Evolutionary conservation across 1,140 invertebrate species (phyloP), one percentile per base, ranked within the genome.

Genomic region (Lordiphosa stackelbergi): DNA sequence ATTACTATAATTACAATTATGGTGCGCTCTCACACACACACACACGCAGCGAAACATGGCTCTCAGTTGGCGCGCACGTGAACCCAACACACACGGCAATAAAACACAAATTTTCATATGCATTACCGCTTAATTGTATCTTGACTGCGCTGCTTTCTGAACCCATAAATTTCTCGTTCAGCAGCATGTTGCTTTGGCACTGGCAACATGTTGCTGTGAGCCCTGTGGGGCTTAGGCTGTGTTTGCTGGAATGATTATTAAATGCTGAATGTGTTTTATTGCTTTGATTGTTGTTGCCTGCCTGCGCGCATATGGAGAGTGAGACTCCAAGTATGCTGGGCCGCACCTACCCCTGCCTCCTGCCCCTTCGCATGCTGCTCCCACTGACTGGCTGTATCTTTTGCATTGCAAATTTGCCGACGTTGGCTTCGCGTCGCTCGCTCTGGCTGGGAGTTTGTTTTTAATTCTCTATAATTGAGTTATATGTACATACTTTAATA

Each of bases 1-100:
- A 83, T 83, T 83, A 83, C 77, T 83, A 83, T 83, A 83, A 83
- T 83, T 83, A 83, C 77, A 83, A 83, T 83, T 83, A 83, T 83
- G 77, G 41, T 73, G 72, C 65, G 64, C 77, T 69, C 64, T 64
- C 69, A 41, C 43, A 53, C 16, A 58, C 35, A 65, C 55, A 49
- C 43, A 41, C 36, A 55, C 24, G 53, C 10, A 24, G 34, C 46
- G 43, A 45, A 55, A 40, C 12, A 38, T 24, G 11, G 48, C 24
- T 36, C 52, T 48, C 77, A 75, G 63, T 69, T 63, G 59, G 43
- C 43, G 58, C 59, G 69, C 70, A 73, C 74, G 74, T 79, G 74
- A 70, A 73, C 64, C 60, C 72, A 81, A 65, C 74, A 59, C 74
- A 79, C 74, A 79, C 74, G 74, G 74, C 74, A 66, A 81, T 74